Evolutionary conservation across 2,113 vertebrate genomes (phyloP).

Genomic region (Hippocampus barbouri): DNA sequence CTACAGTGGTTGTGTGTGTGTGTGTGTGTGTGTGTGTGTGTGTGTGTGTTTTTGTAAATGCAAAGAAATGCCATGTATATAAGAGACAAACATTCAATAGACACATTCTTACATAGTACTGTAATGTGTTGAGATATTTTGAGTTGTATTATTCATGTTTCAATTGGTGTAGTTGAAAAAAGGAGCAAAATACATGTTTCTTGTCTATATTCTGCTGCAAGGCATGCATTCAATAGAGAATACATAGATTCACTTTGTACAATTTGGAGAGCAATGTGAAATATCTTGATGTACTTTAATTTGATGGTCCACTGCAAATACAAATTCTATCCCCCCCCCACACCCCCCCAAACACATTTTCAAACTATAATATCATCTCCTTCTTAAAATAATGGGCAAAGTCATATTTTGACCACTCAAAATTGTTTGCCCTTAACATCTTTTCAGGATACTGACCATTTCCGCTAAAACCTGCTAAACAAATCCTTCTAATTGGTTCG

Average conservation of each 20-base stretch:
- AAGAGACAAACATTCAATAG: background rate
- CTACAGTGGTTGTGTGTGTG: background rate
- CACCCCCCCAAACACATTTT: background rate
- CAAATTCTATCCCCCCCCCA: background rate
- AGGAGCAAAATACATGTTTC: conserved; percentile 4
- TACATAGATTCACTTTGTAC: background rate
- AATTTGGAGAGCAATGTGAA: conserved; percentile 17
- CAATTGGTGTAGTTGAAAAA: background rate
- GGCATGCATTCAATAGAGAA: background rate
- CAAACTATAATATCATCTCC: background rate
- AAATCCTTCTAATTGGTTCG: too few species aligned
- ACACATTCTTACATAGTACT: background rate
- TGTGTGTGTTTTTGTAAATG: conserved; percentile 13
- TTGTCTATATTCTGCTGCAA: background rate
- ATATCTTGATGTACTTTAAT: background rate
- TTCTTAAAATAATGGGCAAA: too few species aligned
- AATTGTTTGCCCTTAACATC: too few species aligned
- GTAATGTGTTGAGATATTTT: background rate
- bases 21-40: background rate
- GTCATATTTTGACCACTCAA: too few species aligned
- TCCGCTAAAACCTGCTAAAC: too few species aligned
- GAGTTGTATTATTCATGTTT: conserved; percentile 5
- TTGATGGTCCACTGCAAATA: background rate
- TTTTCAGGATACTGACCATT: too few species aligned
- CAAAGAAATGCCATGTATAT: conserved; percentile 16